Base-by-base conservation (phyloP, 2,888 invertebrate species). In the Vanessa cardui region DNA sequence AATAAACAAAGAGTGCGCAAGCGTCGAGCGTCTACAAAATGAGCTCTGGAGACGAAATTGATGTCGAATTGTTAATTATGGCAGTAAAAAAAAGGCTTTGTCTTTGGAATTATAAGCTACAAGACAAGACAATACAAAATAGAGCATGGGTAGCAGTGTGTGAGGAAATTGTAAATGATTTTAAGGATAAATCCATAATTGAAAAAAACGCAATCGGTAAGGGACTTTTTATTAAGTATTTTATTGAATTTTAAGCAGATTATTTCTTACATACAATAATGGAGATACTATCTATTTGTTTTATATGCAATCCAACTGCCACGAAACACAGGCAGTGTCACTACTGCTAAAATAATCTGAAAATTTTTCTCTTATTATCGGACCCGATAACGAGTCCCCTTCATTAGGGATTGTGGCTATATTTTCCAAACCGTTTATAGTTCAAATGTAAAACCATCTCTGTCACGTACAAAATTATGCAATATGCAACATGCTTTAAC, bases 161-260 rank as follows among this genome's bases (percentile, higher is more conserved):
- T 47, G 47, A 61, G 33, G 60, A 61, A 61, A 33, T 61, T 61
- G 33, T 61, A 61, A 61, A 49, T 49, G 60, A 61, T 61, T 61
- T 61, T 61, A 61, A 49, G 31, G 49, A 61, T 61, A 61, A 61
- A 47, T 61, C 47, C n/a, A 61, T 61, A 61, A 61, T 31, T 61
- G 60, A 61, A 61, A n/a, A 60, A 61, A 61, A 61, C 60, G 49
- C 47, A 26, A 61, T 61, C 49, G 60, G 60, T 61, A 61, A 60
- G 60, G 47, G 60, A 56, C 31, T 56, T 56, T 26, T 20, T 56
- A 26, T 9, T 56, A 56, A 26, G 33, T 56, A 31, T 56, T 56
- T 56, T 56, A 56, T 26, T 31, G 26, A 31, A 56, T 31, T 56
- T 56, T 31, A 56, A 56, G 31, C 56, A 56, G 31, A 56, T 26